These are phyloP conservation scores for Spongilla lacustris DNA, from an alignment of 37 sponge, comb jelly and placozoan species.

Conservation along the genomic window DNA sequence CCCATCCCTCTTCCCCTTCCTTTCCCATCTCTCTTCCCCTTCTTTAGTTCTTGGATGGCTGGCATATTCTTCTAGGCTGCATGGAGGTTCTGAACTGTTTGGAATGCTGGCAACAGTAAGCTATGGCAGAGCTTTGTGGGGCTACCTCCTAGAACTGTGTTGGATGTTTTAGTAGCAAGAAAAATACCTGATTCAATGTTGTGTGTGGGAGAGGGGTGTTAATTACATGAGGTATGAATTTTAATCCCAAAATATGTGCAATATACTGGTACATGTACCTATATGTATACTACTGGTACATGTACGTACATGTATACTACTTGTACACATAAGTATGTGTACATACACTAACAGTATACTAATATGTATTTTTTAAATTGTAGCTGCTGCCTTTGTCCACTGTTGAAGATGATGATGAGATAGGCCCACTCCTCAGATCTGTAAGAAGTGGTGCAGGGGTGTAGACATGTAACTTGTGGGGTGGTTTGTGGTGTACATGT, in stretches of 20 bases:
- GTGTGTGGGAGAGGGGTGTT: no score
- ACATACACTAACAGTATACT: neutral
- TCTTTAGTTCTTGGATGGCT: slow-evolving; percentile 19
- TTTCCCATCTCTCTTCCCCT: neutral
- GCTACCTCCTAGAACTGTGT: no score
- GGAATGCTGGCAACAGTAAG: slow-evolving; percentile 7
- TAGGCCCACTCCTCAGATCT: slow-evolving; percentile 32
- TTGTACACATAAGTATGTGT: no score
- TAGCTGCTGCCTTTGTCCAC: slow-evolving; percentile 63
- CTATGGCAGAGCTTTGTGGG: neutral
- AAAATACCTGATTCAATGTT: no score
- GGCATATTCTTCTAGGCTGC: neutral
- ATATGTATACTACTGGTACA: no score
- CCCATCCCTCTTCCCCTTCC: neutral
- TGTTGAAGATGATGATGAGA: slow-evolving; percentile 75
- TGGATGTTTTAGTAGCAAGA: no score
- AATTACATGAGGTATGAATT: no score
- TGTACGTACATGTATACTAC: no score
- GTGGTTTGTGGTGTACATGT: no score
- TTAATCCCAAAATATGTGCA: no score
- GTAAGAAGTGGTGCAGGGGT: slow-evolving; percentile 38
- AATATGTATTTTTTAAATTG: neutral
- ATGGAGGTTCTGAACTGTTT: slow-evolving; percentile 17
- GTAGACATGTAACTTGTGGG: no score
- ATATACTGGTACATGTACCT: no score